phyloP scores from a whole-genome alignment of 2,888 invertebrate species.

The Leptinotarsa haldemani region DNA sequence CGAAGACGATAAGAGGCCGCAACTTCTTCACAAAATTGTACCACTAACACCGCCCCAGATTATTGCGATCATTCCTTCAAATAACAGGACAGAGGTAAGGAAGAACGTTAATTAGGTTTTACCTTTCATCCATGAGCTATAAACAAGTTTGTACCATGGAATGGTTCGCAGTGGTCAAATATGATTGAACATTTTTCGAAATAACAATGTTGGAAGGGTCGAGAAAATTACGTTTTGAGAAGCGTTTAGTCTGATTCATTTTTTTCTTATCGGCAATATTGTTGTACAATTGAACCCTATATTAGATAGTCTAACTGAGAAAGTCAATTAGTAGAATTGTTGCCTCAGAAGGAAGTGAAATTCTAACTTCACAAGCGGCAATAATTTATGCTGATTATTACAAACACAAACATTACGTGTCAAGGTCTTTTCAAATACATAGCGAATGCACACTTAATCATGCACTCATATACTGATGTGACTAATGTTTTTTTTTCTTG shows the following conservation, averaged over 20 bases:
- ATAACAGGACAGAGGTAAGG: conserved; percentile 52
- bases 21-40: conserved; percentile 53
- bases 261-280: no score
- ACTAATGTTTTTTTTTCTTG: no score
- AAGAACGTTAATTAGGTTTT: neutral
- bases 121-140: neutral
- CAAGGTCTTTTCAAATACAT: conserved; percentile 7
- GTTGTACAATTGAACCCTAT: no score
- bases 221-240: no score
- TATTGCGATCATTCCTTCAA: conserved; percentile 50
- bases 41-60: conserved; percentile 53
- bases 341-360: neutral
- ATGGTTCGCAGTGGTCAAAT: no score
- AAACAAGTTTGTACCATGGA: no score
- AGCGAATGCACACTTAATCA: neutral
- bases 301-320: no score
- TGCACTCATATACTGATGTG: no score
- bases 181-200: no score
- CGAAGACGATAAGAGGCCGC: conserved; percentile 41
- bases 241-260: no score
- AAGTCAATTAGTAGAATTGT: no score
- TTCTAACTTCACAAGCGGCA: neutral
- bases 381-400: conserved; percentile 3
- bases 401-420: neutral
- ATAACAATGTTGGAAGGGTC: no score